Base-by-base conservation (phyloP, 2,113 vertebrate species). In the Miniopterus natalensis region DNA sequence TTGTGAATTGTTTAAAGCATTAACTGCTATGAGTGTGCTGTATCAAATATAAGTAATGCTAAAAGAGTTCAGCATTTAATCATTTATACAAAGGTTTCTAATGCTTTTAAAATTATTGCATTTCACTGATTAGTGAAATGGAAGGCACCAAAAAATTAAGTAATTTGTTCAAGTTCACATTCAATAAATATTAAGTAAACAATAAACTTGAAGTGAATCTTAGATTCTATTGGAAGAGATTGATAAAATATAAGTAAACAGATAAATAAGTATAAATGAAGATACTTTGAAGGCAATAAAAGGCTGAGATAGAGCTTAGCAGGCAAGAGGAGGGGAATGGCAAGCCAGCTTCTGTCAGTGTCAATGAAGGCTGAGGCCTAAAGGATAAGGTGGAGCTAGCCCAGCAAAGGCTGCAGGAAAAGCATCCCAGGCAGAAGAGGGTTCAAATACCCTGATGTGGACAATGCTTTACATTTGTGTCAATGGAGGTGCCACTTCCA, bases 171-270 rank as follows among this genome's bases (percentile, higher is more conserved):
- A 94, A 61, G 57, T 63, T 89, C 86, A 66, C 17, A 55, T 79
- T 80, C 29, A 42, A 70, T 31, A 87, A 84, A 61, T 77, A 79
- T 18, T 79, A 75, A 66, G 73, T 95, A 77, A 94, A 88, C 75
- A 12, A 55, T 59, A 78, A 77, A 68, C 31, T 68, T 55, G 61
- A 93, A 87, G 25, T 57, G 45, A 92, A 78, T 36, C 6, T 94
- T 89, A 84, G 45, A 85, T 86, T 89, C 70, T 74, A 15, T 12
- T 51, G 11, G 17, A 42, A 3, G 42, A 20, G 5, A n/a, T 47
- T 3, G 23, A 74, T 13, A 77, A 65, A 53, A 92, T 74, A 25
- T 42, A 45, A 79, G 11, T 31, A 55, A 71, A 71, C 27, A 65
- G 31, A 81, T 15, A 85, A 53, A 55, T 68, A 90, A 71, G 73